These are phyloP conservation scores for Paratrypauchen microcephalus DNA, from an alignment of 2,797 vertebrate genomes.

Conservation along the genomic window DNA sequence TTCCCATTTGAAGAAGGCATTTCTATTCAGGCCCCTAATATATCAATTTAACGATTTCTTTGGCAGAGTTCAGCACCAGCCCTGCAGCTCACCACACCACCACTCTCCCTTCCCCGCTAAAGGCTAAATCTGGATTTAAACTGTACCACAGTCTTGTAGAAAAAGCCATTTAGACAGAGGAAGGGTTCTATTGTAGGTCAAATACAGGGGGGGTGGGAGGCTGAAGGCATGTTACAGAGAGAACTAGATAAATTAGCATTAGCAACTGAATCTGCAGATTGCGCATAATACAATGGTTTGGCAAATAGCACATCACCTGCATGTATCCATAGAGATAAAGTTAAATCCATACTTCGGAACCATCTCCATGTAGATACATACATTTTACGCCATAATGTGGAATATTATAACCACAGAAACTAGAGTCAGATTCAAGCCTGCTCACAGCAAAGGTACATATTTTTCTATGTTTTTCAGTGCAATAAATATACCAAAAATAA, in stretches of 20 bases:
- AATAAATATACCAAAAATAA: too few species aligned
- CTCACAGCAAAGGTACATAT: not conserved
- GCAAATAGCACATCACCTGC: not conserved
- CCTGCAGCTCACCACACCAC: slow-evolving; percentile 21
- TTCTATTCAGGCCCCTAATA: slow-evolving; percentile 81
- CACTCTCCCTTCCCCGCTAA: slow-evolving; percentile 18
- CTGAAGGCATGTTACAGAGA: slow-evolving; percentile 11
- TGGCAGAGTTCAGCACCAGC: slow-evolving; percentile 25
- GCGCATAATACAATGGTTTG: not conserved
- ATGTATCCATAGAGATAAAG: too few species aligned
- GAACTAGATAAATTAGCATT: not conserved
- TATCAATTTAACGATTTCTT: slow-evolving; percentile 79
- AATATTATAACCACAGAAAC: not conserved
- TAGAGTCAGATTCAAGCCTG: not conserved
- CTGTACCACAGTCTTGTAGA: slow-evolving; percentile 34
- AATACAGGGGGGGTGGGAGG: slow-evolving; percentile 26
- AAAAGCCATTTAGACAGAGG: slow-evolving; percentile 54
- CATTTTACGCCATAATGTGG: not conserved
- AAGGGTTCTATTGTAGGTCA: slow-evolving; percentile 44
- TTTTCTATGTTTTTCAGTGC: not conserved
- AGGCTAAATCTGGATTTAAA: slow-evolving; percentile 67
- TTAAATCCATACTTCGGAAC: too few species aligned
- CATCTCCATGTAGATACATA: not conserved
- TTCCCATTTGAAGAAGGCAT: slow-evolving; percentile 78
- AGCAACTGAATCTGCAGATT: not conserved